Evolutionary conservation across 2,797 vertebrate species (phyloP).

Genomic region (Leontopithecus rosalia): DNA sequence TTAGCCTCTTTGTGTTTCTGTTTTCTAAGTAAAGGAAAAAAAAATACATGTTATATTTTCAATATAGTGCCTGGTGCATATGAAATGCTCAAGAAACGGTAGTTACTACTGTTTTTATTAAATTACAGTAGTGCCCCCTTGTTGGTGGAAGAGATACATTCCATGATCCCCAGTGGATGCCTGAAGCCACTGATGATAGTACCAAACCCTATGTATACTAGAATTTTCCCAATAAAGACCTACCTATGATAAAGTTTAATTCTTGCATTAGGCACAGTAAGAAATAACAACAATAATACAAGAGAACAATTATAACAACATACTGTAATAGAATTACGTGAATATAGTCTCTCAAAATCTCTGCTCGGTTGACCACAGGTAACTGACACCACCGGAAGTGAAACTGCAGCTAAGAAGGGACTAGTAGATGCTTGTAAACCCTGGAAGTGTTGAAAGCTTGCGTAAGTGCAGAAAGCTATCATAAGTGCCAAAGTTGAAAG

Average conservation of each 20-base stretch:
- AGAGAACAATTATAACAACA: background rate
- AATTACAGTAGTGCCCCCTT: background rate
- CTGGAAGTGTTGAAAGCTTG: background rate
- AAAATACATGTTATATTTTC: background rate
- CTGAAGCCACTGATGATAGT: too few species aligned
- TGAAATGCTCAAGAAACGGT: background rate
- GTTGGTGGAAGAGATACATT: background rate
- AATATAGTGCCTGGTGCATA: background rate
- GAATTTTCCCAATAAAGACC: background rate
- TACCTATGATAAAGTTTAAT: background rate
- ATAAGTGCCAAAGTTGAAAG: background rate
- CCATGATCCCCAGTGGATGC: background rate
- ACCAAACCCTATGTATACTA: background rate
- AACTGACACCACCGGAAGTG: background rate
- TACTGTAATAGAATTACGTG: background rate
- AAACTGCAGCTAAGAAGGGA: background rate
- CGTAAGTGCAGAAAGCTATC: background rate
- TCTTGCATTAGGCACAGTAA: background rate
- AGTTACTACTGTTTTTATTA: background rate
- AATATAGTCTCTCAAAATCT: background rate
- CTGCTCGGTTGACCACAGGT: background rate
- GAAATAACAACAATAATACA: background rate
- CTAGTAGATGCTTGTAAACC: background rate
- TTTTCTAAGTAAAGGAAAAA: background rate
- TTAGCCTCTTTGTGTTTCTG: background rate